These are phyloP conservation scores for Crossaster papposus DNA, from an alignment of 53 echinoderm and acorn worm genomes.

Conservation along the genomic window DNA sequence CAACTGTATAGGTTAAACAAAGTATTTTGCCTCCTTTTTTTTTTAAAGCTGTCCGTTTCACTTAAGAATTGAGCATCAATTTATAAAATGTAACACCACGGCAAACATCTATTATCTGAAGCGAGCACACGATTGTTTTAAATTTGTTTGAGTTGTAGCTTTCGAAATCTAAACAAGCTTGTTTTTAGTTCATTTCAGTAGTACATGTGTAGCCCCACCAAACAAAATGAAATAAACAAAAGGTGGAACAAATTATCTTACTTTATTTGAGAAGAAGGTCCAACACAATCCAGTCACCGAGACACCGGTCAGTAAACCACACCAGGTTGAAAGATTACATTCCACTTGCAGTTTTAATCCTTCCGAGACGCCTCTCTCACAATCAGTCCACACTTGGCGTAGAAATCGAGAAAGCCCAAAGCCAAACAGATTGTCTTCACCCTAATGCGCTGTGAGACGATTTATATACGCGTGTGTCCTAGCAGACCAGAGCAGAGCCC, in stretches of 20 bases:
- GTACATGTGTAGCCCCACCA: no score
- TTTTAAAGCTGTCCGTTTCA: no score
- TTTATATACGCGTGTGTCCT: neutral
- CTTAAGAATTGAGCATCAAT: no score
- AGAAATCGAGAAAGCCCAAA: slow-evolving; percentile 15
- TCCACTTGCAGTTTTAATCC: slow-evolving; percentile 8
- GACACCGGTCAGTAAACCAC: neutral
- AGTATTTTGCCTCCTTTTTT: no score
- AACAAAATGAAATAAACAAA: neutral
- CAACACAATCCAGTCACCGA: slow-evolving; percentile 6
- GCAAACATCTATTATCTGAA: no score
- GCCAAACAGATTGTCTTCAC: slow-evolving; percentile 10
- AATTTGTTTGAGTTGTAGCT: no score
- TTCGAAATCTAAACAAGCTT: no score
- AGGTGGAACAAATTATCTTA: slow-evolving; percentile 9
- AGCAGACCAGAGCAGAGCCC: neutral
- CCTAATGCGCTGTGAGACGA: neutral
- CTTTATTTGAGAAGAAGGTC: slow-evolving; percentile 26
- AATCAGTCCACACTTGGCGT: neutral
- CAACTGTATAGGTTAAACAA: no score
- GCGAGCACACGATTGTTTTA: no score
- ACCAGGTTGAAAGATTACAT: neutral
- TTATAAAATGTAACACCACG: no score
- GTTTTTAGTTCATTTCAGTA: neutral
- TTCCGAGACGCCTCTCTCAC: neutral